Evolutionary conservation across 2,888 invertebrate genomes (phyloP), one percentile per base, ranked within the genome.

Genomic region (Hermaeophaga mercurialis): DNA sequence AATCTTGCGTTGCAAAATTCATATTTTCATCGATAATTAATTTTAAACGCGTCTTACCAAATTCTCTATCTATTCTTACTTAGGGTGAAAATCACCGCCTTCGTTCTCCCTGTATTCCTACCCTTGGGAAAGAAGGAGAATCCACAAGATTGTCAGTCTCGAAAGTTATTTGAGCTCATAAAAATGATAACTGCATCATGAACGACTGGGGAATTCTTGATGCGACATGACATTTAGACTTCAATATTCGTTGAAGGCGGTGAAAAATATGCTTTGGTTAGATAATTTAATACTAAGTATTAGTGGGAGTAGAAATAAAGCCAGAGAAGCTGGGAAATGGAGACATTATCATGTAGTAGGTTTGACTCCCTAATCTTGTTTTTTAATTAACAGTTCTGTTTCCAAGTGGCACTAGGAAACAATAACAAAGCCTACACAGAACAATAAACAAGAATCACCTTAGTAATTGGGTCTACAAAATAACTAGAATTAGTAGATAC

Each of bases 131-230:
- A 47, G 26, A 22, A 15, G 22, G 14, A 24, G 24, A 47, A 47
- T 47, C 47, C 47, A 24, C 47, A 15, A 47, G 47, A 47, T 36
- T 26, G 8, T 9, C 19, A 17, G 19, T 34, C 36, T 36, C n/a
- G 22, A 22, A 47, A 36, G 24, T 36, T 47, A 47, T 47, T 47
- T 36, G 14, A 19, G 34, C 34, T 34, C 52, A 26, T 33, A 44
- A 44, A 52, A 44, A 52, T 36, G 52, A 34, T 44, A 44, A 44
- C 44, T 52, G 36, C 52, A 36, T 52, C 26, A 44, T 43, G 36
- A 31, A 31, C 39, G 38, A 22, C 28, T 39, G 39, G 39, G 39
- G 49, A 52, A 52, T 52, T 52, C 17, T 9, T 26, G 11, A 50
- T 33, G 50, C 24, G 44, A 52, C 26, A 18, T 39, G 38, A 49